phyloP scores from a whole-genome alignment of 1,140 invertebrate genomes.

The Drosophila rufa region DNA sequence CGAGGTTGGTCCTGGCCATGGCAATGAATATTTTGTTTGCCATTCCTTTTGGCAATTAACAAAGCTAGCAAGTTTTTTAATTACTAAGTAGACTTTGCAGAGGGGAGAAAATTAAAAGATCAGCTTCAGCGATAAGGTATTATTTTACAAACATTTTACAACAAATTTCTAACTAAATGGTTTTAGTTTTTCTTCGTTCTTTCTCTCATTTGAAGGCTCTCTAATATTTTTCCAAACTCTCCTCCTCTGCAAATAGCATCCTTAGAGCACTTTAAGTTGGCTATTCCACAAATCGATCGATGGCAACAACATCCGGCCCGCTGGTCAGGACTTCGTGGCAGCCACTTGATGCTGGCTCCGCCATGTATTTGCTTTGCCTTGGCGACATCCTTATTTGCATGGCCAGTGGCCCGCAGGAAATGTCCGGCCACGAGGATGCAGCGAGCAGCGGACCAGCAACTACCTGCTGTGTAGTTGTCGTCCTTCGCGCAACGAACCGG shows the following conservation, averaged over 20 bases:
- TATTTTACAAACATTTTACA: neutral
- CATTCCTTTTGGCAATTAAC: constrained; percentile 29
- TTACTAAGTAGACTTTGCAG: constrained; percentile 19
- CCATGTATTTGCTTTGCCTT: constrained; percentile 23
- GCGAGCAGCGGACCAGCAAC: constrained; percentile 41
- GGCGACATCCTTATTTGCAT: constrained; percentile 80
- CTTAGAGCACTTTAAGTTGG: constrained; percentile 23
- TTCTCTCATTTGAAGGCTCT: neutral
- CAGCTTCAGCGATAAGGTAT: neutral
- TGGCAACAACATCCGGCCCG: constrained; percentile 58
- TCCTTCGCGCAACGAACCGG: constrained; percentile 77
- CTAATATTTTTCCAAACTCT: no score
- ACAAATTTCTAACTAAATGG: neutral
- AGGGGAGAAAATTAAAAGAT: neutral
- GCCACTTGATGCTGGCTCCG: constrained; percentile 60
- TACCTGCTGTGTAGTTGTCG: constrained; percentile 69
- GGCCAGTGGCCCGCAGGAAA: constrained; percentile 69
- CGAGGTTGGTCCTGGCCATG: constrained; percentile 34
- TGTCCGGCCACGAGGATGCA: constrained; percentile 53
- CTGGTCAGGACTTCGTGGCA: constrained; percentile 11
- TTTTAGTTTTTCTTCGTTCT: neutral
- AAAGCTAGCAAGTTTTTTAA: constrained; percentile 30
- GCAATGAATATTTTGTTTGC: constrained; percentile 37
- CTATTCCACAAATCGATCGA: constrained; percentile 51
- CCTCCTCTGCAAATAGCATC: neutral